A percentile compares a stretch with the other conserved stretches of the same genome.
These are phyloP conservation scores for Tetranychus urticae DNA, from an alignment of 1,140 invertebrate genomes.

Conservation along the genomic window DNA sequence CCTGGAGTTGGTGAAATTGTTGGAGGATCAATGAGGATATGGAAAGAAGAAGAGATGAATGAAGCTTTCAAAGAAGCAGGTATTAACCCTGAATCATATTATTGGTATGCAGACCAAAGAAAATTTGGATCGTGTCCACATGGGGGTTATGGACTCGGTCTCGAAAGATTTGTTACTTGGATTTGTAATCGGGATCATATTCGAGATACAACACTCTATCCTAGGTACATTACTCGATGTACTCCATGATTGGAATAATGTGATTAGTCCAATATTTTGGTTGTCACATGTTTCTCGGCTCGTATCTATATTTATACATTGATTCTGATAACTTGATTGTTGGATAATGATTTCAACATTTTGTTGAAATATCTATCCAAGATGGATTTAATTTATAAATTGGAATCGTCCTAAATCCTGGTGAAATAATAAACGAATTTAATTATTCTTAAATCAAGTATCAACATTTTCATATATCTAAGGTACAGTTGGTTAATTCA, in stretches of 20 bases:
- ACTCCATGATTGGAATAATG: conserved; percentile 30
- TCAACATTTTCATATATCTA: too few species aligned
- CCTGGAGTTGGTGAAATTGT: conserved; percentile 97
- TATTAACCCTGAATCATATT: conserved; percentile 81
- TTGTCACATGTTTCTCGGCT: too few species aligned
- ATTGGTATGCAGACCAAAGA: conserved; percentile 96
- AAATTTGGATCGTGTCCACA: conserved; percentile 86
- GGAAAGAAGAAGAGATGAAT: conserved; percentile 59
- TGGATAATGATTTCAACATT: too few species aligned
- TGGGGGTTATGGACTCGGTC: conserved; percentile 88
- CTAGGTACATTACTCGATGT: conserved; percentile 72
- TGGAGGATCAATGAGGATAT: conserved; percentile 99
- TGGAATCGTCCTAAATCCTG: too few species aligned
- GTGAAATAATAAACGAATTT: too few species aligned
- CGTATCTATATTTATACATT: too few species aligned
- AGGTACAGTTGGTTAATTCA: too few species aligned
- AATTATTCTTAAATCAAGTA: too few species aligned
- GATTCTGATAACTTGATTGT: too few species aligned
- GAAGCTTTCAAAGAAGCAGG: conserved; percentile 61
- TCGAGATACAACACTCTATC: conserved; percentile 86
- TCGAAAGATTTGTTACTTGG: conserved; percentile 95
- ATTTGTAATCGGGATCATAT: conserved; percentile 85
- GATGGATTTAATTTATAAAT: too few species aligned
- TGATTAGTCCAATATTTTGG: too few species aligned
- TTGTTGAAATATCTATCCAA: too few species aligned